These are phyloP conservation scores for Dipodomys spectabilis DNA, from an alignment of 2,113 vertebrate genomes.

Conservation along the genomic window DNA sequence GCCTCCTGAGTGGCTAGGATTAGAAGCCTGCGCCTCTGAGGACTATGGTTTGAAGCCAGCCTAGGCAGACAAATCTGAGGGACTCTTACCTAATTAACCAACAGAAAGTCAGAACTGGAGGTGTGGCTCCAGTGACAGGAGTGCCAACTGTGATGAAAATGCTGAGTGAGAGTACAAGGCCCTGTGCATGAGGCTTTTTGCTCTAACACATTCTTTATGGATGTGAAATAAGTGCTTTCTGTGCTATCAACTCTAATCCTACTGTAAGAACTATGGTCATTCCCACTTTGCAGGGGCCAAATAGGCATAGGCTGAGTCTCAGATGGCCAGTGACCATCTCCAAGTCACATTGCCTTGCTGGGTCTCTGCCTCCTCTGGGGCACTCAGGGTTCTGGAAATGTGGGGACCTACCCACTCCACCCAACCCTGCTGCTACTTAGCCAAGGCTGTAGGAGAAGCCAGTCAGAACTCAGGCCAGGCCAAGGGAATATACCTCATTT, in stretches of 20 bases:
- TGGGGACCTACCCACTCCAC: neutral
- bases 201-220: rapidly evolving
- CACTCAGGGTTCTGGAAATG: neutral
- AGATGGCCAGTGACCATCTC: neutral
- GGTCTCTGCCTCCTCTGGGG: neutral
- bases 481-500: neutral
- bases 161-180: no score
- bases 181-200: neutral
- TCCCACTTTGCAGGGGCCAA: neutral
- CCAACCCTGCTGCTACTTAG: neutral
- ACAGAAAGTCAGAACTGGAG: no score
- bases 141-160: no score
- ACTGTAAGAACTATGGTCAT: neutral
- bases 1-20: no score
- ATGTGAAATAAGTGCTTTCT: no score
- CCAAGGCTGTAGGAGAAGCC: neutral
- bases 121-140: no score
- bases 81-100: no score
- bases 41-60: no score
- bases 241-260: neutral
- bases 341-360: neutral
- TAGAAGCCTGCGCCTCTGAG: no score
- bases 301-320: neutral
- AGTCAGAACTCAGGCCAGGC: neutral
- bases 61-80: no score